Conservation (phyloP, 2,797 vertebrate genomes). For the Nothura maculosa region DNA sequence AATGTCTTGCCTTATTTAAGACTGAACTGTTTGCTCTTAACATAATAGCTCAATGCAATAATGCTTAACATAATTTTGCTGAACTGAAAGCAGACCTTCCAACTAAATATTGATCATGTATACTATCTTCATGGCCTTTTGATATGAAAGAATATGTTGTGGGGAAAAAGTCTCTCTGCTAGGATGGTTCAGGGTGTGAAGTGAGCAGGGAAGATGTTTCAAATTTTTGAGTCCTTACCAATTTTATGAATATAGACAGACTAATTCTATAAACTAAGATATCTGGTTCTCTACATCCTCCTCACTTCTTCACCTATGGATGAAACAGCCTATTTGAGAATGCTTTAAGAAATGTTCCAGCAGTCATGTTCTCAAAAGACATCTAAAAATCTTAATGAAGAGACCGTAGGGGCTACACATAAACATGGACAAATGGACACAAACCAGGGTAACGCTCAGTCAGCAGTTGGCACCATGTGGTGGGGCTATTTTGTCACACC, state of each 20-base stretch:
- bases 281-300: not conserved
- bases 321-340: not conserved
- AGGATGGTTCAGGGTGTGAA: fast-evolving
- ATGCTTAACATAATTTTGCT: not conserved
- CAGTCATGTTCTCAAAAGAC: not conserved
- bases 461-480: not conserved
- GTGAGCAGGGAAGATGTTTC: no score
- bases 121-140: not conserved
- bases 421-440: not conserved
- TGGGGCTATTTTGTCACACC: not conserved
- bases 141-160: not conserved
- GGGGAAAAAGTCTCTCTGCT: not conserved
- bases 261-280: not conserved
- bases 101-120: not conserved
- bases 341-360: not conserved
- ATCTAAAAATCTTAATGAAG: not conserved
- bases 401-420: fast-evolving
- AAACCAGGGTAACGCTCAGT: not conserved
- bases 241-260: not conserved
- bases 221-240: not conserved
- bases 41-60: not conserved
- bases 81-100: not conserved
- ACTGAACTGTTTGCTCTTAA: not conserved
- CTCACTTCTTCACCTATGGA: not conserved
- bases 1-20: not conserved